Percentiles rank a stretch among this genome's conserved stretches.
These are phyloP conservation scores for Pogoniulus pusillus DNA, from an alignment of 2,797 vertebrate genomes.

Conservation along the genomic window DNA sequence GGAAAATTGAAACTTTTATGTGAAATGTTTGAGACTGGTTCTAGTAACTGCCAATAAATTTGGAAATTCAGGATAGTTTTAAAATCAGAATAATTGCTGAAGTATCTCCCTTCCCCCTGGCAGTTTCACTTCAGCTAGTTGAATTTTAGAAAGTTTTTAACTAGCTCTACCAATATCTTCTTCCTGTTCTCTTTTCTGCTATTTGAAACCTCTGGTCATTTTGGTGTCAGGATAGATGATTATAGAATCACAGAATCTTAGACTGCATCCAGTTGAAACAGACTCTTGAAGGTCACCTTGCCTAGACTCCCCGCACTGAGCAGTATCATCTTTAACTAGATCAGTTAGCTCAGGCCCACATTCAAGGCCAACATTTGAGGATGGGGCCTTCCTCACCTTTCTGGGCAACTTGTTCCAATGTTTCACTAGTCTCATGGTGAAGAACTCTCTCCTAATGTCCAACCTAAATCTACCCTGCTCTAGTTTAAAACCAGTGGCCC, in stretches of 20 bases:
- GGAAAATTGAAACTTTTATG: background rate
- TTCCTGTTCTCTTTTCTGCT: background rate
- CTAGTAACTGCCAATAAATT: background rate
- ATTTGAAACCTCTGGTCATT: background rate
- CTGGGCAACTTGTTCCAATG: no score
- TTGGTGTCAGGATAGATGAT: background rate
- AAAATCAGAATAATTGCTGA: background rate
- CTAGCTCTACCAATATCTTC: background rate
- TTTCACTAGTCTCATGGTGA: no score
- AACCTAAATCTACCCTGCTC: no score
- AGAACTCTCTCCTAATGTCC: no score
- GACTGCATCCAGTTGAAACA: no score
- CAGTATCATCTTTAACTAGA: no score
- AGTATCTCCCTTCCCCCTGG: background rate
- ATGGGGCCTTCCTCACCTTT: no score
- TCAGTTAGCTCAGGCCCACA: no score
- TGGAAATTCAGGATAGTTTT: background rate
- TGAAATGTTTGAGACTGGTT: background rate
- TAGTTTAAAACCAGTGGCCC: no score
- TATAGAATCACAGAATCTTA: background rate
- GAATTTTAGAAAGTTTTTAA: background rate
- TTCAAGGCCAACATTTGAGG: no score
- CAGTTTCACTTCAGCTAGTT: background rate
- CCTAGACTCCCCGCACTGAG: no score
- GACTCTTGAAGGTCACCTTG: no score